These are phyloP conservation scores for Orchestes rusci DNA, from an alignment of 2,888 invertebrate species.

Conservation along the genomic window DNA sequence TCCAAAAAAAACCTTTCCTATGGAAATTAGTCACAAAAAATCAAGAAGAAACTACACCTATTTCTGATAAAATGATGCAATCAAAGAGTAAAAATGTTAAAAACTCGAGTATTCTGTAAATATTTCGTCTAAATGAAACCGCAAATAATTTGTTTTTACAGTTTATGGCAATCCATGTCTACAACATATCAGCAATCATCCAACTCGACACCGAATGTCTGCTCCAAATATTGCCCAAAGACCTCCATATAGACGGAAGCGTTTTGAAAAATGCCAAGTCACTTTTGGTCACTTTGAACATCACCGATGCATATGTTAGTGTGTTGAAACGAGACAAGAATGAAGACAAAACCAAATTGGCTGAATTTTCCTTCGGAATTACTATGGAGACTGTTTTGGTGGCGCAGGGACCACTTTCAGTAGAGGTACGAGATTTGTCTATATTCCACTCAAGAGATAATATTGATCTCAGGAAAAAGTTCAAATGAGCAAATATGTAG, in stretches of 20 bases:
- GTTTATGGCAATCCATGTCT: slow-evolving; percentile 82
- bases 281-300: slow-evolving; percentile 64
- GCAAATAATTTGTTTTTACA: too few relatives aligned
- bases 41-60: too few relatives aligned
- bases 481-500: too few relatives aligned
- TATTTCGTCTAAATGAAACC: too few relatives aligned
- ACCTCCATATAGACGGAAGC: slow-evolving; percentile 61
- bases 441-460: too few relatives aligned
- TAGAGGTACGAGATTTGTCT: slow-evolving; percentile 59
- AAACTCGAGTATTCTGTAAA: too few relatives aligned
- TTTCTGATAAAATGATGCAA: too few relatives aligned
- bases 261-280: slow-evolving; percentile 62
- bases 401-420: slow-evolving; percentile 76
- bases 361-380: slow-evolving; percentile 66
- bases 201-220: slow-evolving; percentile 37
- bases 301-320: slow-evolving; percentile 59
- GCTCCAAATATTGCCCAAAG: slow-evolving; percentile 47
- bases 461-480: too few relatives aligned
- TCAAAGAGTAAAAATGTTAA: too few relatives aligned
- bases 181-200: slow-evolving; percentile 60
- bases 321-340: slow-evolving; percentile 48
- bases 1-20: too few relatives aligned
- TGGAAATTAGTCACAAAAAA: too few relatives aligned
- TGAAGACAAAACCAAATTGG: slow-evolving; percentile 50
- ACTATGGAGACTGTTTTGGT: slow-evolving; percentile 70